Conservation (phyloP, 2,888 invertebrate genomes). For the Himalopsyche kuldschensis region DNA sequence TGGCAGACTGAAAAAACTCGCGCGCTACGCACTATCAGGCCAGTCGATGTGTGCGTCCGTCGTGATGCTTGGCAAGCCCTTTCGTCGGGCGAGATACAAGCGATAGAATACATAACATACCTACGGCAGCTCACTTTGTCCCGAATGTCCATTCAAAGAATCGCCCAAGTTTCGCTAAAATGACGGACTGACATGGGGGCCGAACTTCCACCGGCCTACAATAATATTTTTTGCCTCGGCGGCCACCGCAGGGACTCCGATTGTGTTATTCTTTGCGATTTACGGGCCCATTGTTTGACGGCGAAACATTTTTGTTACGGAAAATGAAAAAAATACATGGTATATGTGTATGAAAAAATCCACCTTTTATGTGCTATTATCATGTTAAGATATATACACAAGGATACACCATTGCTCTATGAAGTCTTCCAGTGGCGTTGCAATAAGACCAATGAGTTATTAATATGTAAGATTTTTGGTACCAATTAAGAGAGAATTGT, state of each 20-base stretch:
- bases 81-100: background rate
- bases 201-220: constrained; percentile 17
- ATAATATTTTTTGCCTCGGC: constrained; percentile 34
- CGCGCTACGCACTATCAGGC: too few species aligned
- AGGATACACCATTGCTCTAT: background rate
- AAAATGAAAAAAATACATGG: constrained; percentile 18
- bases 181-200: constrained; percentile 29
- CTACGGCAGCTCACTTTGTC: constrained; percentile 11
- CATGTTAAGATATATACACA: constrained; percentile 29
- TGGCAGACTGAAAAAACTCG: too few species aligned
- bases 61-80: background rate
- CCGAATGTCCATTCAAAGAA: constrained; percentile 22
- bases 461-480: too few species aligned
- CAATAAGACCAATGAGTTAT: background rate
- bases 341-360: constrained; percentile 16
- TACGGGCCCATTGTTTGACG: constrained; percentile 37
- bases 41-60: too few species aligned
- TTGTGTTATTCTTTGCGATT: constrained; percentile 39
- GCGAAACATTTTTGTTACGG: constrained; percentile 15
- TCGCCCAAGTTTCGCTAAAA: constrained; percentile 17
- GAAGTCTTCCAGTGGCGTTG: background rate
- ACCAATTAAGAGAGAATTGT: too few species aligned
- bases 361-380: constrained; percentile 37
- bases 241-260: constrained; percentile 24
- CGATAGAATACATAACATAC: constrained; percentile 1